phyloP scores from a whole-genome alignment of 1,140 invertebrate species.

The Bombyx mandarina region DNA sequence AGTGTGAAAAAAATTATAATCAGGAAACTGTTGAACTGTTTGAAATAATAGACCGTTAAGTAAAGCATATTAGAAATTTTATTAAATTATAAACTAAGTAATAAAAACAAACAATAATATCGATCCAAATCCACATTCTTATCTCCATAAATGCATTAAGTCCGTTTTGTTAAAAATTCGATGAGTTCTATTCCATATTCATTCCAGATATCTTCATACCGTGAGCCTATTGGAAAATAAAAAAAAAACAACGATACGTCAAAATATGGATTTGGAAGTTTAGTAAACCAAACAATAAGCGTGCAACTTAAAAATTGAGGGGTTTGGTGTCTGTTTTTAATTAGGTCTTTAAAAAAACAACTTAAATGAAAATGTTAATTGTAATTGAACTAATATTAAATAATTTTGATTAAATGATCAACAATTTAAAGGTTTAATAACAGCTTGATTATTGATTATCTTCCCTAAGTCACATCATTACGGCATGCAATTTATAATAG shows the following conservation, averaged over 20 bases:
- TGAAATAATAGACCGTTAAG: constrained; percentile 7
- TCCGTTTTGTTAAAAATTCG: constrained; percentile 25
- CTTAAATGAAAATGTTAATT: too few species aligned
- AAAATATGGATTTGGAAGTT: constrained; percentile 56
- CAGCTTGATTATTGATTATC: too few species aligned
- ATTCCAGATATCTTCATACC: constrained; percentile 46
- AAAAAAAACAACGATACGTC: constrained; percentile 28
- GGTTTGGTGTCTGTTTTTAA: too few species aligned
- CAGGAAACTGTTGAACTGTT: too few species aligned
- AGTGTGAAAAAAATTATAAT: too few species aligned
- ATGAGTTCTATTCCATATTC: constrained; percentile 19
- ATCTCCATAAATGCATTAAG: constrained; percentile 54
- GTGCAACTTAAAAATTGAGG: background rate
- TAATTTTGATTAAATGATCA: too few species aligned
- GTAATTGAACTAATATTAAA: too few species aligned
- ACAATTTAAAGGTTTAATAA: too few species aligned
- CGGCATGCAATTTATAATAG: too few species aligned
- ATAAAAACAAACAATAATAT: constrained; percentile 34
- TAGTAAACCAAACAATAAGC: constrained; percentile 9
- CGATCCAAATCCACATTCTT: constrained; percentile 53
- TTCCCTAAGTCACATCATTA: too few species aligned
- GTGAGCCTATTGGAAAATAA: constrained; percentile 58
- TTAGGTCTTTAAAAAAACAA: too few species aligned
- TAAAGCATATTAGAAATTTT: constrained; percentile 48
- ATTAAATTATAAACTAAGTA: constrained; percentile 40